Evolutionary conservation across 2,888 invertebrate species (phyloP), one percentile per base, ranked within the genome.

Genomic region (Drosophila putrida): DNA sequence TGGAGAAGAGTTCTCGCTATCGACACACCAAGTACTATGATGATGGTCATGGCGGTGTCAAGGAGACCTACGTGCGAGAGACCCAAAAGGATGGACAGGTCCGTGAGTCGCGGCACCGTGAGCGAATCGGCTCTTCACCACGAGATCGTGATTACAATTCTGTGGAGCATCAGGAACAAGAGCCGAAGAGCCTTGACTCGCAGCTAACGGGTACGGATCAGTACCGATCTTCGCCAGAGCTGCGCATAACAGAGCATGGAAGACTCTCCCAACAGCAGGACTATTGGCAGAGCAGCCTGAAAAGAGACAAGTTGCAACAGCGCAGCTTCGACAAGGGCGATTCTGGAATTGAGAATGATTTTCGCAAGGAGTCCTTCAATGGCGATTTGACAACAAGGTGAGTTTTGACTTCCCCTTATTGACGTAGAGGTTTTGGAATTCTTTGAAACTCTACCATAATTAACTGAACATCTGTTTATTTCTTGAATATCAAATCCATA

Each of bases 331-430:
- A 82, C 93, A 95, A 90, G 93, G 94, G 90, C 3, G 96, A 96
- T 92, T 96, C 96, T 0, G 96, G 96, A 0, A 96, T 96, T 73
- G 96, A 96, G 88, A 96, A 96, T 78, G 96, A 96, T 91, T 96
- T 96, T 83, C 94, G 96, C 55, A 94, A 96, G 72, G 96, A 96
- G 82, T 95, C 96, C 0, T 92, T 92, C 64, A 94, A 93, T 79
- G 94, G 94, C 15, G 94, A 94, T 65, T 90, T 94, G 27, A 90
- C 87, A 60, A 89, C 90, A 6, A 92, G 91, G 92, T 92, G 78
- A 66, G 58, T 39, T 6, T 1, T 28, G 28, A 28, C 6, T 28
- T 8, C 28, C 5, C 8, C 28, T 28, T 20, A 20, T 20, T 20
- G 20, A 20, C 20, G 20, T 20, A 20, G 20, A 20, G 20, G 20